Percentiles rank a stretch among this genome's conserved stretches.
phyloP scores from a whole-genome alignment of 2,888 invertebrate genomes.

The Chironomus tentans region DNA sequence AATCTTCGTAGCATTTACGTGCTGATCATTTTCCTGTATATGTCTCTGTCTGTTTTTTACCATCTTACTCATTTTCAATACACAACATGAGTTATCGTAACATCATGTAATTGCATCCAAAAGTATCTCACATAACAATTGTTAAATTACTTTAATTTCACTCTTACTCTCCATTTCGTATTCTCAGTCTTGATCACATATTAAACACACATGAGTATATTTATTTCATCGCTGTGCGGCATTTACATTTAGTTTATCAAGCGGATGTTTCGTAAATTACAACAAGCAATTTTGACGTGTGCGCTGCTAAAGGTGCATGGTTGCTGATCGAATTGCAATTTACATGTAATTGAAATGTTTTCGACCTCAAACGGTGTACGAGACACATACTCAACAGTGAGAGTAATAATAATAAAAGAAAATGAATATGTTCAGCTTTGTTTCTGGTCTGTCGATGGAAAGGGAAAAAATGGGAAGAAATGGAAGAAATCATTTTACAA shows the following conservation, averaged over 20 bases:
- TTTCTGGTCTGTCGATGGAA: neutral
- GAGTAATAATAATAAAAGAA: too few species aligned
- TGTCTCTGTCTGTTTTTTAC: too few species aligned
- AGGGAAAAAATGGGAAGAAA: neutral
- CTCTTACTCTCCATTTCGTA: neutral
- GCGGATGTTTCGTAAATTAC: neutral
- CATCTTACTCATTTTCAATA: too few species aligned
- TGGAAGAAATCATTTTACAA: neutral
- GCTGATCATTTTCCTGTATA: too few species aligned
- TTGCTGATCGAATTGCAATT: slow-evolving; percentile 6
- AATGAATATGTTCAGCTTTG: too few species aligned
- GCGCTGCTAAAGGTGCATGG: neutral
- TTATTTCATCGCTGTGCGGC: neutral
- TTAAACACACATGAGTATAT: neutral
- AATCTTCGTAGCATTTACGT: too few species aligned
- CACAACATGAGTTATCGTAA: too few species aligned
- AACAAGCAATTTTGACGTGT: slow-evolving; percentile 8
- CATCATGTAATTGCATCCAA: too few species aligned
- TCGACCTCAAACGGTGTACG: neutral
- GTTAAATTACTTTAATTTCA: neutral
- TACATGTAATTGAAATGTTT: slow-evolving; percentile 14
- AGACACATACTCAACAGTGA: neutral
- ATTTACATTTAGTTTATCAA: neutral
- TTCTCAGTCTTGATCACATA: neutral
- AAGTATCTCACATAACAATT: neutral